Base-by-base conservation (phyloP, 1,140 invertebrate species). In the Venustaconcha ellipsiformis region DNA sequence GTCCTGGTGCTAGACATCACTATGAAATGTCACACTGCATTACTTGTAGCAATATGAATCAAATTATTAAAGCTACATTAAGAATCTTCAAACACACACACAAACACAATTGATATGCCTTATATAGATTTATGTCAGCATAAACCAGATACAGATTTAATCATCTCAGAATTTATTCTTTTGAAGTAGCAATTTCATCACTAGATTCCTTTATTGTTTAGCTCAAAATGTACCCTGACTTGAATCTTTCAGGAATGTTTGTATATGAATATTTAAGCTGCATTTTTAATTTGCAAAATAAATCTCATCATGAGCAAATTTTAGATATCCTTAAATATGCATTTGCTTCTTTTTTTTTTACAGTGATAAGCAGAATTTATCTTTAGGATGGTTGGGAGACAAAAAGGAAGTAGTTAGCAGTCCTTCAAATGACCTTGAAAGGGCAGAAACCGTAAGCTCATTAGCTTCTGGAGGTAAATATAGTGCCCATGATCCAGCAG, bases 371-470 rank as follows among this genome's bases (percentile, higher is more conserved):
- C 74, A 69, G 20, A 67, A 64, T 14, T 58, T 62, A 0, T n/a
- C 23, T 12, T 59, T 57, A 57, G 23, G 74, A 67, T 23, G 56
- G 48, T 64, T 67, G 65, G 78, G 78, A 56, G 48, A 48, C 57
- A 77, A 73, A 62, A 78, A 82, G 0, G 74, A 72, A 23, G 60
- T 20, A 14, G 37, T 63, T 26, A 79, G 73, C n/a, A 59, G 62
- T 18, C 72, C 67, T 18, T 74, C 72, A 4, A 68, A 66, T 72
- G 79, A 78, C 20, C 58, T 75, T 70, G 73, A 78, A 23, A 78
- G 67, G 68, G 72, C 74, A 60, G 81, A 83, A 57, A 83, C 79
- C 18, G 64, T 78, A 13, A 83, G 81, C 72, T 83, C 81, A 62
- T 48, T 78, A 56, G 78, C 79, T 1, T 83, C 82, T 1, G 77